Percentiles rank a stretch among this genome's conserved stretches.
These are phyloP conservation scores for Monarcha castaneiventris DNA, from an alignment of 2,113 vertebrate genomes.

Conservation along the genomic window DNA sequence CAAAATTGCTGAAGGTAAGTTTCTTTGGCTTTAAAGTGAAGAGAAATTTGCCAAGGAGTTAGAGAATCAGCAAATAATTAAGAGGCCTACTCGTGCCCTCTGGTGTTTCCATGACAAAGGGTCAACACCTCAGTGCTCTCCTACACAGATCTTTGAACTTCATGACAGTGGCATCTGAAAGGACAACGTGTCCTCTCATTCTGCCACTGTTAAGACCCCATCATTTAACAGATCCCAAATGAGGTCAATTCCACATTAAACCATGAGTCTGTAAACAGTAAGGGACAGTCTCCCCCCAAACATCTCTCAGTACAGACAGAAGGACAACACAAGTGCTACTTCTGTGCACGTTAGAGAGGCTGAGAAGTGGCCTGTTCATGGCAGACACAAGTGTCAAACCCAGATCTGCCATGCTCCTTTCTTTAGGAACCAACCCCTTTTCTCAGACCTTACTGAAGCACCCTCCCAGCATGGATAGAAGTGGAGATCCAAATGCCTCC, in stretches of 20 bases:
- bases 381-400: background rate
- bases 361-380: background rate
- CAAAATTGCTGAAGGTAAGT: slow-evolving; percentile 88
- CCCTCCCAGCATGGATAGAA: background rate
- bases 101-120: background rate
- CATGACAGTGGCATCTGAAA: background rate
- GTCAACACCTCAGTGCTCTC: background rate
- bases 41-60: background rate
- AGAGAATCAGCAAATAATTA: background rate
- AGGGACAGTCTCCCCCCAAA: background rate
- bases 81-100: background rate
- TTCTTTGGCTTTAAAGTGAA: slow-evolving; percentile 85
- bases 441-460: background rate
- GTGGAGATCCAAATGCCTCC: background rate
- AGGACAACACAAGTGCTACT: background rate
- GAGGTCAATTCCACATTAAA: background rate
- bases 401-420: background rate
- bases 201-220: background rate
- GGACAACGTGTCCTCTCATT: background rate
- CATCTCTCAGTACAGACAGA: background rate
- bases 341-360: background rate
- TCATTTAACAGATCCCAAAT: background rate
- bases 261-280: background rate
- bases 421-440: background rate
- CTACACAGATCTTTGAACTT: background rate